phyloP scores from a whole-genome alignment of 35 echinoderm and acorn worm genomes.

The Holothuria glaberrima region DNA sequence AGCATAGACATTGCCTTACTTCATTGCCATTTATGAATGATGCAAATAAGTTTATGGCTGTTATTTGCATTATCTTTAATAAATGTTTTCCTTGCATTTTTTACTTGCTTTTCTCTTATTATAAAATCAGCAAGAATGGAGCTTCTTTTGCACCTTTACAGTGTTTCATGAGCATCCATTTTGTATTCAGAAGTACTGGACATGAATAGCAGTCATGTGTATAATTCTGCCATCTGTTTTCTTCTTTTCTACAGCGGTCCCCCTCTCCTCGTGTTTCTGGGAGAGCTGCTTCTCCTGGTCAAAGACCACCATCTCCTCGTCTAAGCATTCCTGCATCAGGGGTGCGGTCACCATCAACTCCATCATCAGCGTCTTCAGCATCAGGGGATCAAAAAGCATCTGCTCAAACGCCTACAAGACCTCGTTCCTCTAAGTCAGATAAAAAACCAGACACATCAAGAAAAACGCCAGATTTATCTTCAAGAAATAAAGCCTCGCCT shows the following conservation, averaged over 20 bases:
- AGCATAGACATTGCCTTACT: too few relatives aligned
- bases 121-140: too few relatives aligned
- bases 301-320: background rate
- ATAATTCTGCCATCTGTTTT: background rate
- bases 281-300: constrained; percentile 22
- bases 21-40: too few relatives aligned
- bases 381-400: constrained; percentile 25
- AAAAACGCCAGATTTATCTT: background rate
- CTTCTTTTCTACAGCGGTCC: constrained; percentile 5
- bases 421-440: constrained; percentile 14
- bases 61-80: too few relatives aligned
- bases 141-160: too few relatives aligned
- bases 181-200: too few relatives aligned
- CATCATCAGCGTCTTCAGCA: constrained; percentile 38
- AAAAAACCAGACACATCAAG: constrained; percentile 3
- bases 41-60: too few relatives aligned
- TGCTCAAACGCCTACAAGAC: constrained; percentile 12
- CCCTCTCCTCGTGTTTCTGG: constrained; percentile 41
- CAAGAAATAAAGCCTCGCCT: constrained; percentile 30
- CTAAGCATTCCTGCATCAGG: constrained; percentile 26
- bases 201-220: too few relatives aligned
- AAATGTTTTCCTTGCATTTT: too few relatives aligned
- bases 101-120: too few relatives aligned
- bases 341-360: constrained; percentile 16
- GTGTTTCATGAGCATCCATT: too few relatives aligned